Base-by-base conservation (phyloP, 2,113 vertebrate genomes). In the Physeter macrocephalus region DNA sequence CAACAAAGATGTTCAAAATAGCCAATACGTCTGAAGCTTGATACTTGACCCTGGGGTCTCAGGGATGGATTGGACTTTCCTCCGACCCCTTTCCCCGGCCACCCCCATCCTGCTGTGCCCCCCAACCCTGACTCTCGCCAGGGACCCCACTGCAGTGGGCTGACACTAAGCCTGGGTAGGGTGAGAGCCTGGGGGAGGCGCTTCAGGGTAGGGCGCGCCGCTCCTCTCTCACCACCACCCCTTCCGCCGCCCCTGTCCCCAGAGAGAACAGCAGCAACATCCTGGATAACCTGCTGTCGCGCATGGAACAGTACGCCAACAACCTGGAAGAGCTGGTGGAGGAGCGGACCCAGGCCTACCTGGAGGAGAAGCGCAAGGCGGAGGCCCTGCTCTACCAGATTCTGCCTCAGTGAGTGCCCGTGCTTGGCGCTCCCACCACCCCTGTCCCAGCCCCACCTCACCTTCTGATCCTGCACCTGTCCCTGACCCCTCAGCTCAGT, bases 231-330 rank as follows among this genome's bases (percentile, higher is more conserved):
- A 71, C 36, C 43, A 3, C 6, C 8, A 13, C 36, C 8, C 5
- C 31, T 4, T 4, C 20, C 0, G 0, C 15, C 7, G 11, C 36
- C 36, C 2, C 10, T 0, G 3, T 41, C 27, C 27, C 2, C 98
- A 99, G 99, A 96, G 99, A 99, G 93, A 99, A 98, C 97, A 99
- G 99, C 72, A 99, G 98, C 95, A 99, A 99, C 98, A 99, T 99
- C 97, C 97, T 99, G 98, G 99, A 99, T 98, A 99, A 99, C 97
- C 98, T 99, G 23, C 98, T 99, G 97, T 99, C 99, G 0, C 99
- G 99, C 12, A 99, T 99, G 99, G 99, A 99, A 98, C 99, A 99
- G 89, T 99, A 99, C 0, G 99, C 99, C 97, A 99, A 99, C 98
- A 99, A 99, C 97, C 98, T 99, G 98, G 99, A 99, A 98, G 99